Conservation (phyloP, 2,113 vertebrate species). For the Cebidichthys violaceus region DNA sequence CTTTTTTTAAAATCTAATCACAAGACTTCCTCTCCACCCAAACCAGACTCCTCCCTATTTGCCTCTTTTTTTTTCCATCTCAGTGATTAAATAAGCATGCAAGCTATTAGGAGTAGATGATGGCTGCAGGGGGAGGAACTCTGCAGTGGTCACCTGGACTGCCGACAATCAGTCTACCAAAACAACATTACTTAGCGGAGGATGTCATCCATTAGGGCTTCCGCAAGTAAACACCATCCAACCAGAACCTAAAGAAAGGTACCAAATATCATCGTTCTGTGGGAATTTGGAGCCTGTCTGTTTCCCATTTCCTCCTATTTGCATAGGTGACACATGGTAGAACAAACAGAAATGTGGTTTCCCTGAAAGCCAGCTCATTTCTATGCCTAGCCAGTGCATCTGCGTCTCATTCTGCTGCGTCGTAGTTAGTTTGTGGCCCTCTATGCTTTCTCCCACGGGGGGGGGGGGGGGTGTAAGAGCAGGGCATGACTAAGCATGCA, state of each 20-base stretch:
- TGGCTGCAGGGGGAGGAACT: conserved; percentile 30
- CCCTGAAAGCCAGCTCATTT: conserved; percentile 21
- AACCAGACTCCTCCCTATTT: conserved; percentile 21
- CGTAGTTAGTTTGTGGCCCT: conserved; percentile 40
- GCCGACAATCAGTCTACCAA: conserved; percentile 55
- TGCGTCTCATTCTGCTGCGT: conserved; percentile 30
- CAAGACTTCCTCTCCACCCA: conserved; percentile 22
- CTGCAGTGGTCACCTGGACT: conserved; percentile 52
- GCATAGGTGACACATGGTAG: conserved; percentile 21
- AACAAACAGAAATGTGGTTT: conserved; percentile 25
- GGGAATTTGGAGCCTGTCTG: not conserved
- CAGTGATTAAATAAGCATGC: conserved; percentile 64
- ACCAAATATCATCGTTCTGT: not conserved
- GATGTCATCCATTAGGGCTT: conserved; percentile 57
- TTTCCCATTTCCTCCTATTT: conserved; percentile 26
- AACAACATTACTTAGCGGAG: conserved; percentile 58
- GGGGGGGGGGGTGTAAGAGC: not conserved
- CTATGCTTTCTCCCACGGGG: conserved; percentile 20
- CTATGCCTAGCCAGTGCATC: conserved; percentile 12
- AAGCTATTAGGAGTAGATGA: conserved; percentile 51
- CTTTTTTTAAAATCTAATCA: not conserved
- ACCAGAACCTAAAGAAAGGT: not conserved
- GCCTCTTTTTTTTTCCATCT: conserved; percentile 34
- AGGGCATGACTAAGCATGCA: conserved; percentile 31
- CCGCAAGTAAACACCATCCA: conserved; percentile 20